Conservation (phyloP, 1,140 invertebrate genomes). For the Chymomyza costata region DNA sequence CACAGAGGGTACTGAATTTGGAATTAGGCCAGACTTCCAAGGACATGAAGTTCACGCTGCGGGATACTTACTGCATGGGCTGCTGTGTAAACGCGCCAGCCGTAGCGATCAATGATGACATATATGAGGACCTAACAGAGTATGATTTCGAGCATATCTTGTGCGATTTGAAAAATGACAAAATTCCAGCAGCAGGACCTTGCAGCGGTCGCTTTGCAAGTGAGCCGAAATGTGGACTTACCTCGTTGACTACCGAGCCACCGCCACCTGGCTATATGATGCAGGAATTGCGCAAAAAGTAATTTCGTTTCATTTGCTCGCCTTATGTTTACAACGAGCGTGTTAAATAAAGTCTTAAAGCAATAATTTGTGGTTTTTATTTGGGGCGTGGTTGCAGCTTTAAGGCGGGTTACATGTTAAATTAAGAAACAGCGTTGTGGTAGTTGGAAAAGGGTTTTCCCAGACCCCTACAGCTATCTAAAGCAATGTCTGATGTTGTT, state of each 20-base stretch:
- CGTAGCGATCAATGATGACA: conserved; percentile 35
- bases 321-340: too few relatives aligned
- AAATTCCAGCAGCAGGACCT: conserved; percentile 23
- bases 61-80: conserved; percentile 18
- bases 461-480: too few relatives aligned
- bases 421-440: too few relatives aligned
- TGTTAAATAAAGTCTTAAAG: conserved; percentile 25
- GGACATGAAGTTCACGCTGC: conserved; percentile 43
- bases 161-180: neutral
- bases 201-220: conserved; percentile 11
- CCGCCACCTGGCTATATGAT: conserved; percentile 24
- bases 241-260: conserved; percentile 12
- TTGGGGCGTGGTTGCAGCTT: conserved; percentile 12
- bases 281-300: conserved; percentile 19
- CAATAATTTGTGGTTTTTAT: conserved; percentile 36
- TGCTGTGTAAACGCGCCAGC: conserved; percentile 47
- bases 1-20: conserved; percentile 9
- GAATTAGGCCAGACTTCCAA: conserved; percentile 20
- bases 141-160: conserved; percentile 12
- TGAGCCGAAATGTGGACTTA: conserved; percentile 23
- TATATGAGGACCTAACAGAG: conserved; percentile 39
- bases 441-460: too few relatives aligned
- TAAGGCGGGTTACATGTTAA: too few relatives aligned
- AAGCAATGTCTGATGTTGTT: too few relatives aligned
- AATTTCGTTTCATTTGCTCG: conserved; percentile 1